Conservation (phyloP, 2,888 invertebrate species). For the Zele albiditarsus region DNA sequence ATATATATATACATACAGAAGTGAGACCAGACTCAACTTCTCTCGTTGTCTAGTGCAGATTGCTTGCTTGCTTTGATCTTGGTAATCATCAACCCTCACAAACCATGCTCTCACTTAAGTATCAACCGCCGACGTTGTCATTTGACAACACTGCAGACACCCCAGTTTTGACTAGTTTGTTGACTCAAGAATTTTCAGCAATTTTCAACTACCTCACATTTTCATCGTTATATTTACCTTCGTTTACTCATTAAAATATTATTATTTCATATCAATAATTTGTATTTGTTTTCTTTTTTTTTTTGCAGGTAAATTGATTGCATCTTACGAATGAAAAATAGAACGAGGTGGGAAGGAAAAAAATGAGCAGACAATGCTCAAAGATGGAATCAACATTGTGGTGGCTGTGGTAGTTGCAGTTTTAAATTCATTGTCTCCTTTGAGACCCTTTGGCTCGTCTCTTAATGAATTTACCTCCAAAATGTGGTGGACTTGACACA, state of each 20-base stretch:
- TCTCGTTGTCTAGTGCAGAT: constrained; percentile 53
- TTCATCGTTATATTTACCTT: background rate
- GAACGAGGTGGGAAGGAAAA: background rate
- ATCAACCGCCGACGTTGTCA: background rate
- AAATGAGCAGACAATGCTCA: background rate
- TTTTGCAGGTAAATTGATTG: background rate
- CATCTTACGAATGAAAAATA: too few relatives aligned
- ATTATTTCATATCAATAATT: too few relatives aligned
- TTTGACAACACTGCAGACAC: background rate
- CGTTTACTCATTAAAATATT: too few relatives aligned
- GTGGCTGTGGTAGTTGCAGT: background rate
- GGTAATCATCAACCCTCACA: constrained; percentile 63
- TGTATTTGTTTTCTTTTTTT: background rate
- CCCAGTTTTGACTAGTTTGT: background rate
- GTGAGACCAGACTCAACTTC: constrained; percentile 25
- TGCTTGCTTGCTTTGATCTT: constrained; percentile 69
- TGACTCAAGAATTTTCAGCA: background rate
- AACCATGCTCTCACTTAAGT: constrained; percentile 1
- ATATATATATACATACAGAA: background rate
- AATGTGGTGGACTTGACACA: constrained; percentile 2
- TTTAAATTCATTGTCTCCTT: background rate
- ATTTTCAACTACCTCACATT: background rate
- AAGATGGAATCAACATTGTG: background rate
- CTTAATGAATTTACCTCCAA: background rate
- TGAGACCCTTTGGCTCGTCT: background rate